Conservation (phyloP, 2,797 vertebrate genomes). For the Florisuga fusca region DNA sequence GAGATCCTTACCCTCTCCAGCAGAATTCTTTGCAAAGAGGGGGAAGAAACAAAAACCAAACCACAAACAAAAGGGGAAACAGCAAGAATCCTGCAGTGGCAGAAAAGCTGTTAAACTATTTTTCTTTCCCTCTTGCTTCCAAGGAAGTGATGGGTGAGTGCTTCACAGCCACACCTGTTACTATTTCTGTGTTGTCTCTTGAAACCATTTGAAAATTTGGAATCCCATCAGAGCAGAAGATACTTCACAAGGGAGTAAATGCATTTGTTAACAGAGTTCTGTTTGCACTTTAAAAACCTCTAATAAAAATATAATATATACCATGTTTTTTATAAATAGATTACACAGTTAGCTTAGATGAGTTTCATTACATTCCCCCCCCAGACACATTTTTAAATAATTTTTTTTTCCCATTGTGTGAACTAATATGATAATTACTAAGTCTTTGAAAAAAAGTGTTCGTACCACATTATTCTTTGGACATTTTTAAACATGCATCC, state of each 20-base stretch:
- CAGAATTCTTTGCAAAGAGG: neutral
- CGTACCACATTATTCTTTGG: constrained; percentile 56
- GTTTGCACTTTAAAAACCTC: constrained; percentile 67
- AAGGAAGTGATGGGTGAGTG: neutral
- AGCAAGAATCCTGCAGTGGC: neutral
- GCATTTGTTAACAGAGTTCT: constrained; percentile 5
- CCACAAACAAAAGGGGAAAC: neutral
- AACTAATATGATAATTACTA: neutral
- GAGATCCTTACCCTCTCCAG: neutral
- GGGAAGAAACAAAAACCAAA: neutral
- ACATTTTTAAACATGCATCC: constrained; percentile 61
- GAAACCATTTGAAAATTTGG: neutral
- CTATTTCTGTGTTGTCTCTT: rapidly evolving
- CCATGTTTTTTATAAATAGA: constrained; percentile 76
- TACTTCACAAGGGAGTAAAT: neutral
- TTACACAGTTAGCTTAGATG: constrained; percentile 69
- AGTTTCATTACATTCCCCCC: neutral
- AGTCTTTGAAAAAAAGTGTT: constrained; percentile 14
- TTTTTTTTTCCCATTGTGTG: neutral
- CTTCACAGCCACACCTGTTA: neutral
- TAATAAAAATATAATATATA: constrained; percentile 77
- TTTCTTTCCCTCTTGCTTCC: too few relatives aligned
- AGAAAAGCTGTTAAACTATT: neutral
- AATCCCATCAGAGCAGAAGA: neutral
- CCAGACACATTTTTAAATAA: neutral